phyloP scores from a whole-genome alignment of 2,797 vertebrate species.

The Lophius americanus region DNA sequence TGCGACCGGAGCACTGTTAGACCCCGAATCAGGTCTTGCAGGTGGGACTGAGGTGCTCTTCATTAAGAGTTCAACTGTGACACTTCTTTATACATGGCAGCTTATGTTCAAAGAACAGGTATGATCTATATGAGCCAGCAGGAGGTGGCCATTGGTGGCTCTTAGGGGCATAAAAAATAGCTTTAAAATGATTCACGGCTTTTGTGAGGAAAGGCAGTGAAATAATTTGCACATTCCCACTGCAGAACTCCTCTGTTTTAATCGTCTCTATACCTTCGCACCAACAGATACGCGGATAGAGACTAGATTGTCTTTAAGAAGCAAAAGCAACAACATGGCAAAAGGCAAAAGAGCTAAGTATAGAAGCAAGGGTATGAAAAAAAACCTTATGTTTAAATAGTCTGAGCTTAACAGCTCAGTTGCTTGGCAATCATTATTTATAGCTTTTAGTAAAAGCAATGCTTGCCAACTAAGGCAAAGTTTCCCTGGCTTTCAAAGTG shows the following conservation, averaged over 20 bases:
- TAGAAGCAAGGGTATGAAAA: not conserved
- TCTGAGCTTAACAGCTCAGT: conserved; percentile 51
- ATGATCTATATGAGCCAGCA: conserved; percentile 67
- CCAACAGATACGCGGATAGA: conserved; percentile 49
- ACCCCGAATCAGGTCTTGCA: conserved; percentile 58
- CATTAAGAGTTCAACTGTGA: conserved; percentile 73
- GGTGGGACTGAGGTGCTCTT: conserved; percentile 50
- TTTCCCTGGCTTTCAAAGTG: conserved; percentile 53
- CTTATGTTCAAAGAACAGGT: conserved; percentile 78
- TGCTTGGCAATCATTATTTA: conserved; percentile 65
- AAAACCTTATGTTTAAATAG: conserved; percentile 53
- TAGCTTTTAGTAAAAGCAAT: conserved; percentile 52
- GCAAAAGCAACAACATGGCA: conserved; percentile 31
- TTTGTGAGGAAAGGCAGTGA: conserved; percentile 58
- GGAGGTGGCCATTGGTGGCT: conserved; percentile 59
- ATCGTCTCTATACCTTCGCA: conserved; percentile 63
- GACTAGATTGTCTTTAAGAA: conserved; percentile 38
- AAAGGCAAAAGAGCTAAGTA: conserved; percentile 18
- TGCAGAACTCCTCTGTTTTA: conserved; percentile 50
- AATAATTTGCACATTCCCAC: conserved; percentile 52
- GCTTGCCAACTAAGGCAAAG: conserved; percentile 58
- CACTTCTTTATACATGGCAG: conserved; percentile 75
- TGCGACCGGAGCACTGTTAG: conserved; percentile 63
- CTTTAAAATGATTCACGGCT: conserved; percentile 71
- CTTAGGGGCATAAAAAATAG: conserved; percentile 75